Evolutionary conservation across 1,140 invertebrate genomes (phyloP).

Genomic region (Rhizoglyphus robini): DNA sequence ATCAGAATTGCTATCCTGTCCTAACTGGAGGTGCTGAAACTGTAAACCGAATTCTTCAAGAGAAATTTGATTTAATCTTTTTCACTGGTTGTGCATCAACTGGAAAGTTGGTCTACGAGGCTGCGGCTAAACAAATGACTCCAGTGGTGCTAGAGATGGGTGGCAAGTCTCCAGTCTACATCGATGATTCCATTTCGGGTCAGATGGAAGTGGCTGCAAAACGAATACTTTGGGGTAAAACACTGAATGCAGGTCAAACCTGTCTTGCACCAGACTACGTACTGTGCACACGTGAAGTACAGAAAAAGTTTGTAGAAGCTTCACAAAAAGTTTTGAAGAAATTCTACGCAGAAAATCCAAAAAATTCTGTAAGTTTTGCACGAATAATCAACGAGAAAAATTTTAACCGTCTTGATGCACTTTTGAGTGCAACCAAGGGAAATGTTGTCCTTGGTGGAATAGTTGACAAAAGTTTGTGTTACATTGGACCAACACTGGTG

Average conservation of each 20-base stretch:
- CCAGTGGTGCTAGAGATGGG: slow-evolving; percentile 91
- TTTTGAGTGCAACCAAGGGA: slow-evolving; percentile 15
- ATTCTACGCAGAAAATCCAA: slow-evolving; percentile 73
- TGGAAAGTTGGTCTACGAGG: slow-evolving; percentile 64
- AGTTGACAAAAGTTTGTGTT: slow-evolving; percentile 30
- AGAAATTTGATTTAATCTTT: slow-evolving; percentile 93
- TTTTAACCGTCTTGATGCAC: slow-evolving; percentile 38
- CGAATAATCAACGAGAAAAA: slow-evolving; percentile 72
- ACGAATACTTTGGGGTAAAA: slow-evolving; percentile 91
- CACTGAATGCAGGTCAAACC: slow-evolving; percentile 84
- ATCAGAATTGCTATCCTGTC: slow-evolving; percentile 47
- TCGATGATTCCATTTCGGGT: slow-evolving; percentile 55
- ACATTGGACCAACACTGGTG: slow-evolving; percentile 35
- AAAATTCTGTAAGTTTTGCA: slow-evolving; percentile 63
- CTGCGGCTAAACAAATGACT: slow-evolving; percentile 78
- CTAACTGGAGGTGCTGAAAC: slow-evolving; percentile 62
- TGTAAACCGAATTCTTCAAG: slow-evolving; percentile 67
- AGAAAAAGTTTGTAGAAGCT: slow-evolving; percentile 41
- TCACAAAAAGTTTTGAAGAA: slow-evolving; percentile 46
- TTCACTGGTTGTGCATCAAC: slow-evolving; percentile 76
- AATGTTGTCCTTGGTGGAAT: slow-evolving; percentile 33
- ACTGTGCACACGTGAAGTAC: slow-evolving; percentile 54
- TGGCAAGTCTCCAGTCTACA: slow-evolving; percentile 78
- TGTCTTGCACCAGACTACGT: slow-evolving; percentile 97
- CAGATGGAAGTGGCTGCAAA: slow-evolving; percentile 55